These are phyloP conservation scores for Brienomyrus longianalis DNA, from an alignment of 2,113 vertebrate species.

Conservation along the genomic window DNA sequence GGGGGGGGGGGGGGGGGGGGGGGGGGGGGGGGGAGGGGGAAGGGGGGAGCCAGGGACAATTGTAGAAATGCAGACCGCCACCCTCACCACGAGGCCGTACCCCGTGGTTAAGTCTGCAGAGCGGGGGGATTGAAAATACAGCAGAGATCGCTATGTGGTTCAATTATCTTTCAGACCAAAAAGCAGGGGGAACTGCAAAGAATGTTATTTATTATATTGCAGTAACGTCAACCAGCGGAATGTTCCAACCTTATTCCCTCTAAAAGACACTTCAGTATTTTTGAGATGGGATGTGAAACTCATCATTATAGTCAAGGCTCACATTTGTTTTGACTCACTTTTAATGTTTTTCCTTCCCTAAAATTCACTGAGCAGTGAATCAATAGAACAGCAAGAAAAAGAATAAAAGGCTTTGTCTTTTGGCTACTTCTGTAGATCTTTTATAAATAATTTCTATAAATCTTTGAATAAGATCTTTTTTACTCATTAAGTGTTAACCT, in stretches of 20 bases:
- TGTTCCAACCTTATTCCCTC: background rate
- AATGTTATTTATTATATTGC: background rate
- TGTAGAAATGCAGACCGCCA: background rate
- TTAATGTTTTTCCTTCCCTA: background rate
- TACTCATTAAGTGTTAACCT: background rate
- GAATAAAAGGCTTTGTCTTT: too few species aligned
- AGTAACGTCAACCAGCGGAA: background rate
- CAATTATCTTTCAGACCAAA: background rate
- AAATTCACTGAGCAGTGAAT: background rate
- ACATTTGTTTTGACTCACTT: background rate
- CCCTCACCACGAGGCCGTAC: too few species aligned
- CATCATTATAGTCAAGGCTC: background rate
- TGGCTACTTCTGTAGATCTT: background rate
- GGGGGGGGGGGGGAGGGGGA: background rate
- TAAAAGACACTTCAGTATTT: background rate
- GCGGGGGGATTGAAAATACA: background rate
- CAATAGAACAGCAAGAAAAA: background rate
- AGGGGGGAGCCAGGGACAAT: background rate
- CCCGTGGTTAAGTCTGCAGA: too few species aligned
- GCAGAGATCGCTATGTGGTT: background rate
- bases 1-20: background rate
- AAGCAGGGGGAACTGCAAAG: background rate
- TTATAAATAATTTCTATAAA: background rate
- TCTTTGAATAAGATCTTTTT: background rate
- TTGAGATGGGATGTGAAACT: background rate